A percentile compares a stretch with the other conserved stretches of the same genome.
These are phyloP conservation scores for Cygnus atratus DNA, from an alignment of 2,113 vertebrate genomes.

Conservation along the genomic window DNA sequence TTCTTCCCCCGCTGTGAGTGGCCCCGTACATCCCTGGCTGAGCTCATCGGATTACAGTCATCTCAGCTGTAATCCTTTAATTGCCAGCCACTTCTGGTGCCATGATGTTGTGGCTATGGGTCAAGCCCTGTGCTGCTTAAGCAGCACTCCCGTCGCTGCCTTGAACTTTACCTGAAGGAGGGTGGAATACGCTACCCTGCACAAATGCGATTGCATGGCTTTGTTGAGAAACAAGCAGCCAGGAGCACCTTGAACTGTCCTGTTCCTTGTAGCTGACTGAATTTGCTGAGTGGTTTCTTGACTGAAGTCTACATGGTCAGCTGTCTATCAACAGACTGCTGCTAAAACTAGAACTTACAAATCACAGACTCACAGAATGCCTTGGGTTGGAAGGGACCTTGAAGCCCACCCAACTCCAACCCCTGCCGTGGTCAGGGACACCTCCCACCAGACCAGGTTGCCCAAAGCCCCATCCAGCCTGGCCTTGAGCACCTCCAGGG, in stretches of 20 bases:
- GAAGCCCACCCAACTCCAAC: background rate
- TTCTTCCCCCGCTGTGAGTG: background rate
- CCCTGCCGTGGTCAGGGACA: background rate
- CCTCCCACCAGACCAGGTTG: background rate
- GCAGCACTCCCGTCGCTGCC: background rate
- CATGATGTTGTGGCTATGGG: background rate
- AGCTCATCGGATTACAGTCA: slow-evolving; percentile 35
- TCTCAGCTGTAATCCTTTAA: slow-evolving; percentile 50
- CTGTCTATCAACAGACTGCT: background rate
- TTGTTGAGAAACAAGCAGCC: background rate
- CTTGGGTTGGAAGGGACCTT: background rate
- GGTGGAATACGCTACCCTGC: background rate
- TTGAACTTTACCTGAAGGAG: background rate
- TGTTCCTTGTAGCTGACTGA: background rate
- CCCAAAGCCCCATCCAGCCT: background rate
- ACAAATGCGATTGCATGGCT: rapidly evolving
- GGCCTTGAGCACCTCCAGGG: background rate
- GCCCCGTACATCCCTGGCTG: background rate
- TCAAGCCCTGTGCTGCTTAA: background rate
- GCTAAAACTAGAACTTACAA: background rate
- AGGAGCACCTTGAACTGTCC: background rate
- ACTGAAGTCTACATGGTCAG: background rate
- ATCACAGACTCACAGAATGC: background rate
- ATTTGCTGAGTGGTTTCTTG: background rate
- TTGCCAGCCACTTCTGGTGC: slow-evolving; percentile 56